A percentile compares a stretch with the other conserved stretches of the same genome.
Evolutionary conservation across 2,113 vertebrate genomes (phyloP).

Genomic region (Loxodonta africana): DNA sequence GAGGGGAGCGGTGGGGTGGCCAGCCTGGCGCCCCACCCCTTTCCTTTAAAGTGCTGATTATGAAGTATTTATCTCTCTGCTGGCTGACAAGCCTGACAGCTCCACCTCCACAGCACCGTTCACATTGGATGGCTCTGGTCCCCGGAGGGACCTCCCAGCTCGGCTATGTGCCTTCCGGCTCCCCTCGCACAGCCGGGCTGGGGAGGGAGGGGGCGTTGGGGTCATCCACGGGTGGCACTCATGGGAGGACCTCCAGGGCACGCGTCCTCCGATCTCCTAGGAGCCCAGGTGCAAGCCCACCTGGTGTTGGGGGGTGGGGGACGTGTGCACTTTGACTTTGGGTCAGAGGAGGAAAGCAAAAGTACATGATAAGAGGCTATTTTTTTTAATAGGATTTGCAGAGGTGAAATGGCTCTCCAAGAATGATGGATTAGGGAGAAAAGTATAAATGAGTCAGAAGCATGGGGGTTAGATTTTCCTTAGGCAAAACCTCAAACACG

Average conservation of each 20-base stretch:
- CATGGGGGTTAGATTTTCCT: not conserved
- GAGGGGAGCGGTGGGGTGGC: conserved; percentile 56
- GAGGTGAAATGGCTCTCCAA: not conserved
- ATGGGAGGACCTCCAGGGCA: not conserved
- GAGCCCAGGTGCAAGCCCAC: not conserved
- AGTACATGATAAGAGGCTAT: not conserved
- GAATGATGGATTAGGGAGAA: not conserved
- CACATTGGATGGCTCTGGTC: conserved; percentile 36
- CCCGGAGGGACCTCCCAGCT: not conserved
- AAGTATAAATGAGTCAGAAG: not conserved
- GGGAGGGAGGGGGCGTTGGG: not conserved
- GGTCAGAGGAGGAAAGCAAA: not conserved
- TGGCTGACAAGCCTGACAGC: conserved; percentile 24
- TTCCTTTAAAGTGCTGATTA: conserved; percentile 67
- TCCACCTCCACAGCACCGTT: conserved; percentile 10
- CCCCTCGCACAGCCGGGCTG: not conserved
- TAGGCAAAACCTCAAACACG: not conserved
- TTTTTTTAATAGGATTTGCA: not conserved
- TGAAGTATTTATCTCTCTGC: conserved; percentile 49
- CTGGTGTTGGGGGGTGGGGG: not conserved
- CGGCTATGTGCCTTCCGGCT: conserved; percentile 7
- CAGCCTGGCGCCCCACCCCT: conserved; percentile 45
- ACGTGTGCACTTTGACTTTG: not conserved
- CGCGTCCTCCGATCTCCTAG: rapidly evolving
- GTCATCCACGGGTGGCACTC: rapidly evolving